Conservation (phyloP, 2,113 vertebrate genomes). For the Lophura nycthemera region DNA sequence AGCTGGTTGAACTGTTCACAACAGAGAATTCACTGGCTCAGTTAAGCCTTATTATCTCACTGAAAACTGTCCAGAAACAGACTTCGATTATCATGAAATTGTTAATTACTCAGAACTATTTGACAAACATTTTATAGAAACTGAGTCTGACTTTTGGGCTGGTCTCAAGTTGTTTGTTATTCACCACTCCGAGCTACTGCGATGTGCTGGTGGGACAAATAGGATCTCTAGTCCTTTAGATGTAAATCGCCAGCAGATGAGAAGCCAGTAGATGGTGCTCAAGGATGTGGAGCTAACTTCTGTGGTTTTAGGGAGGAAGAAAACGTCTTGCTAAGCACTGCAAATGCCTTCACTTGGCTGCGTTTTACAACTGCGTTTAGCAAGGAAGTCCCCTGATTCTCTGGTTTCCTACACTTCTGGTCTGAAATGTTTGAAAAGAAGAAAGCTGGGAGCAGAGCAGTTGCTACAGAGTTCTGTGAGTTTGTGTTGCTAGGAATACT, state of each 20-base stretch:
- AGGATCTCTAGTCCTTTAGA: neutral
- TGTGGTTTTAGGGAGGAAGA: neutral
- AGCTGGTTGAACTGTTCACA: conserved; percentile 65
- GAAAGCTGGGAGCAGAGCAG: neutral
- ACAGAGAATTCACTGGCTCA: conserved; percentile 63
- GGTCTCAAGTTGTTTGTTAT: conserved; percentile 39
- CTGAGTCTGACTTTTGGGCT: neutral
- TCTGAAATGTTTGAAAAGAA: neutral
- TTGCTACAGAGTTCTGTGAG: neutral
- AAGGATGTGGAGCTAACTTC: conserved; percentile 22
- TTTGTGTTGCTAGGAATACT: neutral
- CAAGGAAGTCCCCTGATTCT: neutral
- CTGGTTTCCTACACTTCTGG: neutral
- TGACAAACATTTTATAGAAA: conserved; percentile 43
- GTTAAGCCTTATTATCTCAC: conserved; percentile 65
- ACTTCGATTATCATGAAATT: conserved; percentile 64
- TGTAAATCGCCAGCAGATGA: neutral
- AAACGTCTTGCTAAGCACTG: neutral
- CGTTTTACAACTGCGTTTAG: neutral
- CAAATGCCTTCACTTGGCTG: neutral
- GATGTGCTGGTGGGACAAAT: neutral
- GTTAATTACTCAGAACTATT: conserved; percentile 55
- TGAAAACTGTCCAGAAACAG: conserved; percentile 63
- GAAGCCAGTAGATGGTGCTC: conserved; percentile 64
- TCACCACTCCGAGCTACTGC: neutral